A percentile compares a stretch with the other conserved stretches of the same genome.
phyloP scores from a whole-genome alignment of 2,888 invertebrate species.

The Oithona nana region DNA sequence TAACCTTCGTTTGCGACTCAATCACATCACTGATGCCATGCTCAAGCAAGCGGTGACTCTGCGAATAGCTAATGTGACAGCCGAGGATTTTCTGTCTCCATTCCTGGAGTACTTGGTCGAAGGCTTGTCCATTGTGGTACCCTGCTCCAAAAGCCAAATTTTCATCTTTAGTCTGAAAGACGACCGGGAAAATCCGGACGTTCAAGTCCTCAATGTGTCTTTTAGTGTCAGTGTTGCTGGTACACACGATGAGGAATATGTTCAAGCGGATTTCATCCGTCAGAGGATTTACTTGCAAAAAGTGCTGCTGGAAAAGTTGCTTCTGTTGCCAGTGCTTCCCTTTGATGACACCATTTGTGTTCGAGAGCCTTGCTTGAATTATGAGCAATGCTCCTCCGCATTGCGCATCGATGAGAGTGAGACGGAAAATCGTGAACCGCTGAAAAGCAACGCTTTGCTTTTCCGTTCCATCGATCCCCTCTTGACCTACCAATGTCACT shows the following conservation, averaged over 20 bases:
- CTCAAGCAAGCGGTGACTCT: constrained; percentile 82
- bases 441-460: constrained; percentile 36
- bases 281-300: constrained; percentile 85
- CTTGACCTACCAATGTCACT: constrained; percentile 76
- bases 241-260: constrained; percentile 53
- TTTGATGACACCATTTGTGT: constrained; percentile 93
- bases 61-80: constrained; percentile 75
- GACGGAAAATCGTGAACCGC: constrained; percentile 63
- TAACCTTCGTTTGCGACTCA: constrained; percentile 70
- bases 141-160: constrained; percentile 76
- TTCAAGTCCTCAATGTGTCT: constrained; percentile 75
- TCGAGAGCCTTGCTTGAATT: constrained; percentile 81
- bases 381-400: constrained; percentile 73
- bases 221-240: constrained; percentile 71
- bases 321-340: constrained; percentile 48
- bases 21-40: constrained; percentile 84
- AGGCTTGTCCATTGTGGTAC: constrained; percentile 73
- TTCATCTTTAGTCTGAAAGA: constrained; percentile 71
- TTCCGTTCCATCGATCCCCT: constrained; percentile 88
- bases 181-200: constrained; percentile 55
- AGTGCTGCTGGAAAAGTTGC: constrained; percentile 45
- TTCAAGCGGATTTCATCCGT: constrained; percentile 68
- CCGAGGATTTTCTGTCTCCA: constrained; percentile 74
- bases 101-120: constrained; percentile 62
- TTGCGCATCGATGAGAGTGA: constrained; percentile 82